Conservation (phyloP, 2,888 invertebrate genomes). For the Drosophila diplacantha region DNA sequence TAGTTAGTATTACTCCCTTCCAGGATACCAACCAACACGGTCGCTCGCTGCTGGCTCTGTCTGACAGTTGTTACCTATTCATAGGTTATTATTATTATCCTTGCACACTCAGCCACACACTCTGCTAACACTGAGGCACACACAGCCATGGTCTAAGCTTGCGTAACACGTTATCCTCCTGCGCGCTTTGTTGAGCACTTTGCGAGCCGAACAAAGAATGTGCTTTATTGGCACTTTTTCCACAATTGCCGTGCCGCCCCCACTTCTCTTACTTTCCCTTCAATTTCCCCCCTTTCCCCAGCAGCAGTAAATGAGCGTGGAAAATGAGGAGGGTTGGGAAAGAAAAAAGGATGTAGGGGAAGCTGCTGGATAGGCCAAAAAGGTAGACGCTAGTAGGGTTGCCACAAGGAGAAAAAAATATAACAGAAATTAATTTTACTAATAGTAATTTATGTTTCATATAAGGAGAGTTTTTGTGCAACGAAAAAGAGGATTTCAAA, state of each 20-base stretch:
- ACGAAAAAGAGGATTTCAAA: no score
- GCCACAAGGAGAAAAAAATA: background rate
- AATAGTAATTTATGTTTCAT: background rate
- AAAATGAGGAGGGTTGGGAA: slow-evolving; percentile 23
- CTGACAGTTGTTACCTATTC: slow-evolving; percentile 73
- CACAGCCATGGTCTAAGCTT: slow-evolving; percentile 44
- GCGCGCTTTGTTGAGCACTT: slow-evolving; percentile 73
- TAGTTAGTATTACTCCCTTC: background rate
- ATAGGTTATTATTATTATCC: slow-evolving; percentile 73
- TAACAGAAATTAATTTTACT: background rate
- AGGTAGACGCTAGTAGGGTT: slow-evolving; percentile 51
- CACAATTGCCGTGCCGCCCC: slow-evolving; percentile 56
- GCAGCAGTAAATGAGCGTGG: slow-evolving; percentile 68
- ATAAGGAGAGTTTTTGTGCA: no score
- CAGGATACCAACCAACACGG: slow-evolving; percentile 5
- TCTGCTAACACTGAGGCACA: slow-evolving; percentile 44
- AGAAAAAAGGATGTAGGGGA: slow-evolving; percentile 21
- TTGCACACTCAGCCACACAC: slow-evolving; percentile 53
- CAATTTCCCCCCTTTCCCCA: background rate
- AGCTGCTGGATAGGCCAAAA: slow-evolving; percentile 47
- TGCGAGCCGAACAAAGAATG: slow-evolving; percentile 75
- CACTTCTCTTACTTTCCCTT: slow-evolving; percentile 6
- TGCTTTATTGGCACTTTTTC: slow-evolving; percentile 77
- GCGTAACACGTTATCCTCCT: slow-evolving; percentile 57
- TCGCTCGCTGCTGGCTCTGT: background rate